phyloP scores from a whole-genome alignment of 2,888 invertebrate genomes.

The Rhingia campestris region DNA sequence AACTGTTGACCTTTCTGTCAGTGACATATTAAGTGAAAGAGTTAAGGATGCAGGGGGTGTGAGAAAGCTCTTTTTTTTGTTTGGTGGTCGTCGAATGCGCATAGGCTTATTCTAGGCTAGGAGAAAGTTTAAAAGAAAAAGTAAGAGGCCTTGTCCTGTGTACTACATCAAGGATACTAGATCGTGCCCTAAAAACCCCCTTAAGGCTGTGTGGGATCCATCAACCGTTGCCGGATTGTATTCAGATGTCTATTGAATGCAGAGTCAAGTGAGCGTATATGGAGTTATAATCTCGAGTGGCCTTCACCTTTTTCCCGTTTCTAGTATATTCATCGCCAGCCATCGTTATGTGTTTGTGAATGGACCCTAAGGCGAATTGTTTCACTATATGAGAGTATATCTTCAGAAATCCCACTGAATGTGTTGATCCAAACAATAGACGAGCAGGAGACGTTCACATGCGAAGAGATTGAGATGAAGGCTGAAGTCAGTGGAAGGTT shows the following conservation, averaged over 20 bases:
- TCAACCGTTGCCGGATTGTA: constrained; percentile 38
- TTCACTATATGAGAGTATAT: neutral
- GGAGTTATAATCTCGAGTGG: constrained; percentile 18
- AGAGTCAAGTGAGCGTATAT: constrained; percentile 24
- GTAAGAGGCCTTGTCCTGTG: constrained; percentile 24
- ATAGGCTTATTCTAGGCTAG: constrained; percentile 4
- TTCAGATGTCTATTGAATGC: constrained; percentile 42
- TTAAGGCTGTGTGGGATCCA: constrained; percentile 41
- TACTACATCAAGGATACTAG: constrained; percentile 15
- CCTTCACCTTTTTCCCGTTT: constrained; percentile 56
- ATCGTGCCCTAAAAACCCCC: constrained; percentile 35
- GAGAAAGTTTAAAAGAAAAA: constrained; percentile 6
- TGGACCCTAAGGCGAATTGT: constrained; percentile 34
- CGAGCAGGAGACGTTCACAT: neutral
- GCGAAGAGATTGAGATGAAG: neutral
- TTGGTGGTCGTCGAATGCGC: neutral
- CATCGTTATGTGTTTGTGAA: constrained; percentile 35
- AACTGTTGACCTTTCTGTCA: constrained; percentile 52
- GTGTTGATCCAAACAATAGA: neutral
- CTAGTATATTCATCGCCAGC: constrained; percentile 18
- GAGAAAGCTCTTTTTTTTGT: neutral
- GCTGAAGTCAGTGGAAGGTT: neutral
- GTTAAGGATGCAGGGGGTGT: constrained; percentile 2
- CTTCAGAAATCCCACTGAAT: neutral
- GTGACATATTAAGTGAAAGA: constrained; percentile 40